phyloP scores from a whole-genome alignment of 1,140 invertebrate genomes.

The Drosophila serrata region DNA sequence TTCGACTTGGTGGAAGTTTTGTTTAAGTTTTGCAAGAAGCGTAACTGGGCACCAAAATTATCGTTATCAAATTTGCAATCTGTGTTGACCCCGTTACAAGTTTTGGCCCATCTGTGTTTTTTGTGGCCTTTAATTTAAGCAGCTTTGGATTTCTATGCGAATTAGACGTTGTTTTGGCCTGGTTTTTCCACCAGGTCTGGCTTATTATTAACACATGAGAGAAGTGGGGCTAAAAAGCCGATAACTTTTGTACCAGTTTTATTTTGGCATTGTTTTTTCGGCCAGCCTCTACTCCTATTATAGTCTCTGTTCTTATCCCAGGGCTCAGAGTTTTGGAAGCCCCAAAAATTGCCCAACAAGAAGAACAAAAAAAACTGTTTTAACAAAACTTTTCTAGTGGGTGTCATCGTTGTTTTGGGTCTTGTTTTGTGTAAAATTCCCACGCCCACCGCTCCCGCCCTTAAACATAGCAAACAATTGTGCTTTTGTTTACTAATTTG shows the following conservation, averaged over 20 bases:
- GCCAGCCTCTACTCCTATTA: constrained; percentile 6
- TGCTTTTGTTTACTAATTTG: constrained; percentile 82
- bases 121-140: constrained; percentile 21
- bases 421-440: constrained; percentile 52
- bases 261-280: constrained; percentile 63
- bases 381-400: constrained; percentile 63
- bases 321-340: constrained; percentile 3
- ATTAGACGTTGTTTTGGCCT: constrained; percentile 50
- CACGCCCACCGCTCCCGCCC: constrained; percentile 44
- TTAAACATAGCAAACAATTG: constrained; percentile 71
- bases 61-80: constrained; percentile 33
- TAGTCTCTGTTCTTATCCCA: constrained; percentile 1
- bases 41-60: constrained; percentile 39
- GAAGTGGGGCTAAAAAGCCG: constrained; percentile 11
- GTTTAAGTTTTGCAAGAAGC: constrained; percentile 11
- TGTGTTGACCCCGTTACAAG: constrained; percentile 31
- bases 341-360: constrained; percentile 60
- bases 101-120: constrained; percentile 16
- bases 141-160: constrained; percentile 48
- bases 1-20: constrained; percentile 24
- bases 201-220: constrained; percentile 61
- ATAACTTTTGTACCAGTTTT: constrained; percentile 67
- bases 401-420: constrained; percentile 59
- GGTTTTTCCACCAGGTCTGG: constrained; percentile 35
- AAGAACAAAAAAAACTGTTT: constrained; percentile 21